Evolutionary conservation across 1,140 invertebrate genomes (phyloP), one percentile per base, ranked within the genome.

Genomic region (Drosophila seguyi): DNA sequence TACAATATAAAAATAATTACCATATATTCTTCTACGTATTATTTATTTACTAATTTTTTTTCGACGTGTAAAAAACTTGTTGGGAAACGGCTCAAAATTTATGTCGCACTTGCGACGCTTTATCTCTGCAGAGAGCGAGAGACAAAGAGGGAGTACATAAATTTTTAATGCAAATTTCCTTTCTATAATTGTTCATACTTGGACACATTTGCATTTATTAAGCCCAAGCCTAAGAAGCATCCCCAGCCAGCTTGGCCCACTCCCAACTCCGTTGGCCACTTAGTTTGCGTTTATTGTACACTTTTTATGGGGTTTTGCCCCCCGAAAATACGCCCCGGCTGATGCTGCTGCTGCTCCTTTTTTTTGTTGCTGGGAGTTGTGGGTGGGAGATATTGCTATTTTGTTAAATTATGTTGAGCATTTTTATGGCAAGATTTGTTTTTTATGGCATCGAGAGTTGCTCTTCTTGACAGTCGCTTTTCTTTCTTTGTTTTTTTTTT

Each of bases 141-240:
- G 52, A 50, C 58, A 52, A 42, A 58, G 61, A 66, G 60, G 34
- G 74, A 87, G 84, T 90, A 88, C 84, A 88, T 90, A 81, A 85
- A 84, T 81, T 88, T 90, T 88, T 88, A 88, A 88, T 90, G 84
- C 76, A 87, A 87, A 87, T 87, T 87, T 88, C 84, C 84, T 83
- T 87, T 87, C 84, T 87, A 87, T 87, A 88, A 87, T 87, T 87
- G 84, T 80, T 87, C 81, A 90, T 90, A 88, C 76, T 90, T 90
- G 84, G 81, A 78, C 77, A 88, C 84, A 87, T 88, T 87, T 87
- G 80, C 84, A 87, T 87, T 87, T 87, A 86, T 86, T 86, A 87
- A 87, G 74, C 59, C 39, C 66, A 42, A 25, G 41, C 41, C 68
- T 39, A 72, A 69, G 65, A 45, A 41, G 65, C n/a, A 16, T 11